Evolutionary conservation across 1,140 invertebrate genomes (phyloP).

Genomic region (Drosophila grimshawi): DNA sequence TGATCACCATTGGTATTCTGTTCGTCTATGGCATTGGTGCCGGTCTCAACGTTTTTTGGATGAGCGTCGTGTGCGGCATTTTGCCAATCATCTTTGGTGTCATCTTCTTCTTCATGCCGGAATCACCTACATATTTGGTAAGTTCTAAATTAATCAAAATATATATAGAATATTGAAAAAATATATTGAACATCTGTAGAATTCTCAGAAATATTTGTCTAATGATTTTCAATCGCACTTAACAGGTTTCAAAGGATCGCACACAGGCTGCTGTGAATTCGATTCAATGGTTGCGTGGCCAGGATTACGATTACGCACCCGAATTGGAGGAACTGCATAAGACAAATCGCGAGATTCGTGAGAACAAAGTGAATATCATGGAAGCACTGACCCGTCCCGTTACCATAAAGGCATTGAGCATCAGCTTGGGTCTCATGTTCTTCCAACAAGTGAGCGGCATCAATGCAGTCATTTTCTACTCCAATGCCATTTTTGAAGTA

Average conservation of each 20-base stretch:
- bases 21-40: slow-evolving; percentile 89
- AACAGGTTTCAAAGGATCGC: slow-evolving; percentile 85
- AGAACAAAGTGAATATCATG: slow-evolving; percentile 86
- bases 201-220: background rate
- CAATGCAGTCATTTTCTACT: slow-evolving; percentile 94
- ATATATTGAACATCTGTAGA: too few species aligned
- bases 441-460: slow-evolving; percentile 95
- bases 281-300: slow-evolving; percentile 88
- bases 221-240: slow-evolving; percentile 8
- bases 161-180: background rate
- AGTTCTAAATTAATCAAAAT: slow-evolving; percentile 37
- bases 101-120: slow-evolving; percentile 91
- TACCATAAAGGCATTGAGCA: slow-evolving; percentile 88
- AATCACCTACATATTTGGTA: slow-evolving; percentile 88
- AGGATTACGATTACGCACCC: slow-evolving; percentile 87
- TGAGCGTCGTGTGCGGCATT: slow-evolving; percentile 88
- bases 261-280: slow-evolving; percentile 87
- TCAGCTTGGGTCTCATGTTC: slow-evolving; percentile 92
- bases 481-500: slow-evolving; percentile 88
- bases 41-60: slow-evolving; percentile 86
- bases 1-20: slow-evolving; percentile 90
- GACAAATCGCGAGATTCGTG: slow-evolving; percentile 86
- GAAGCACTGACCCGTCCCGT: slow-evolving; percentile 87
- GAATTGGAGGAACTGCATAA: slow-evolving; percentile 87
- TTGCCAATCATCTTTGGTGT: slow-evolving; percentile 89